A percentile compares a stretch with the other conserved stretches of the same genome.
Conservation (phyloP, 2,113 vertebrate genomes). For the Trichomycterus rosablanca region DNA sequence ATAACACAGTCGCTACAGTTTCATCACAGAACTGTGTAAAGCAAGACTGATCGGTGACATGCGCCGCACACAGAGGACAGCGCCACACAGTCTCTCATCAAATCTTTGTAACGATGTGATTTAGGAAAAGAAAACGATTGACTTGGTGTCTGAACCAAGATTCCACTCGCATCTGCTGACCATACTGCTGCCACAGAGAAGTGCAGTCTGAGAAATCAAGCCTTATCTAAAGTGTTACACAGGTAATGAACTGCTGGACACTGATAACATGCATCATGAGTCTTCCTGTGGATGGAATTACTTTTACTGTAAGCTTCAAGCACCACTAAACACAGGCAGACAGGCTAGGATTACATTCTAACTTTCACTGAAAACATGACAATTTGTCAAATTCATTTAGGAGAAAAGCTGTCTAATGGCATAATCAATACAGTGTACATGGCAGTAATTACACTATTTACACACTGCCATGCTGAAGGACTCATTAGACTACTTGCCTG, state of each 20-base stretch:
- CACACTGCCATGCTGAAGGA: too few species aligned
- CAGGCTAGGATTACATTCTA: too few species aligned
- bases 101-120: background rate
- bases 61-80: background rate
- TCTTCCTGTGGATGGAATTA: too few species aligned
- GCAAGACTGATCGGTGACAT: background rate
- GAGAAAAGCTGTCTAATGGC: too few species aligned
- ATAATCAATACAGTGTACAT: too few species aligned
- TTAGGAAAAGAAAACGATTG: background rate
- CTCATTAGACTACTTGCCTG: too few species aligned
- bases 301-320: too few species aligned
- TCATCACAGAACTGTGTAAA: background rate
- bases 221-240: background rate
- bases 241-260: background rate
- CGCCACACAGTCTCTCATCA: background rate
- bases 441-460: too few species aligned
- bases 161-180: background rate
- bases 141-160: background rate
- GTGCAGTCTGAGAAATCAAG: conserved; percentile 4
- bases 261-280: too few species aligned
- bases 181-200: background rate
- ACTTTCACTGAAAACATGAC: too few species aligned
- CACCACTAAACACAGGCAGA: too few species aligned
- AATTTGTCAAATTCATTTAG: too few species aligned
- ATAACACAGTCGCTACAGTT: background rate